Percentiles rank a stretch among this genome's conserved stretches.
Evolutionary conservation across 2,888 invertebrate species (phyloP).

Genomic region (Ichneumoninae sp.): DNA sequence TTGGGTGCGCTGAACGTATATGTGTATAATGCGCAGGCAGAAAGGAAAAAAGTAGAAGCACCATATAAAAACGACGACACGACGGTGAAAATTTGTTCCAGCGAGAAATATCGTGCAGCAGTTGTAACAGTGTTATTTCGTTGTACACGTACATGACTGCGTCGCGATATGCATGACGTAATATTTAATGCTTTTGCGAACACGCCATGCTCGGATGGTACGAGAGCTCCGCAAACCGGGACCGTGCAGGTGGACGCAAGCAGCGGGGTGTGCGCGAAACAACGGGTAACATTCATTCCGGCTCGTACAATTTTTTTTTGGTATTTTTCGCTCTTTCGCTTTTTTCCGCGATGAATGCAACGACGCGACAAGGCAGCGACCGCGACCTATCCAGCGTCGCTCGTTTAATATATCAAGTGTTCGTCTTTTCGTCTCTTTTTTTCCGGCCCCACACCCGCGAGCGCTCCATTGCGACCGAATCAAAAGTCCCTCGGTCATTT

Average conservation of each 20-base stretch:
- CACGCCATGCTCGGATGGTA: constrained; percentile 22
- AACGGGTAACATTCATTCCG: constrained; percentile 5
- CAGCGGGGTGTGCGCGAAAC: constrained; percentile 1
- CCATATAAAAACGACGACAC: constrained; percentile 30
- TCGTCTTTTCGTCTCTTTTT: constrained; percentile 9
- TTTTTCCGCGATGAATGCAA: not conserved
- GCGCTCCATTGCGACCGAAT: constrained; percentile 1
- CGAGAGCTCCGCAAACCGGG: not conserved
- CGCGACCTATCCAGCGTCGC: not conserved
- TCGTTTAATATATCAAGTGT: constrained; percentile 19
- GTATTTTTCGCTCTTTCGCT: constrained; percentile 12
- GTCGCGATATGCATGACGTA: constrained; percentile 39
- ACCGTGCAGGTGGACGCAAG: not conserved
- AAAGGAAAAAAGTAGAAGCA: not conserved
- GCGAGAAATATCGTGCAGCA: constrained; percentile 39
- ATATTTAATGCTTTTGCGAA: constrained; percentile 45
- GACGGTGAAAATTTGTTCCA: constrained; percentile 38
- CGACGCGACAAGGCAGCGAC: not conserved
- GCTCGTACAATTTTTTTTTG: constrained; percentile 27
- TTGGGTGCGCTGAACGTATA: not conserved
- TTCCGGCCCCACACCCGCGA: not conserved
- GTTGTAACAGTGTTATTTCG: constrained; percentile 8
- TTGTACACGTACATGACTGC: constrained; percentile 24
- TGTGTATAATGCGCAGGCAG: not conserved
- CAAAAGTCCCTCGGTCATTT: constrained; percentile 3